Evolutionary conservation across 2,888 invertebrate genomes (phyloP), one percentile per base, ranked within the genome.

Genomic region (Gastrophysa polygoni): DNA sequence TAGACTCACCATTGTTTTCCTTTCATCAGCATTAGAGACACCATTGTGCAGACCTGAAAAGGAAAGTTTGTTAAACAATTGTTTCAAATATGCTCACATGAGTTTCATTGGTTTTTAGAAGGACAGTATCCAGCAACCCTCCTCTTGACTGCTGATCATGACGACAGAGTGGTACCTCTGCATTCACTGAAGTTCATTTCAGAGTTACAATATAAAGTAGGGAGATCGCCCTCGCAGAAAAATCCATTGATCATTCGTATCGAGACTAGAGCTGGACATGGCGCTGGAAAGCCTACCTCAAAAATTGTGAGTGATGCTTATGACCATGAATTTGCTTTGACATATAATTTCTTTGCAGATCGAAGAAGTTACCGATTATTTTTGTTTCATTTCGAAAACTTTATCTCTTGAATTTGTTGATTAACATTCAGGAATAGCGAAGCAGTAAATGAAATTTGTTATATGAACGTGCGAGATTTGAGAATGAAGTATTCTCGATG

Each of bases 201-300:
- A 1, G 88, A 92, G 73, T 84, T 99, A 63, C 98, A 99, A 78
- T 85, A 93, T 75, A 86, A 85, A 44, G 78, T 92, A 14, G 89
- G 88, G 44, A 79, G 80, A 60, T 76, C 85, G 3, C 77, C 85
- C 5, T 82, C 85, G 67, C 95, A 96, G 86, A 86, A 80, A 16
- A 93, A 93, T 73, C 98, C 98, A 1, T 81, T 99, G 69, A 82
- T 99, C 66, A 91, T 96, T 59, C 86, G 93, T 59, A 87, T 99
- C 68, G 98, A 99, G 79, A 95, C 93, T 60, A 95, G 96, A 82
- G 93, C 98, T 16, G 99, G 99, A 0, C 99, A 99, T 84, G 98
- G 98, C 47, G 88, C 91, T 64, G 98, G 98, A 29, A 99, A 98
- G 81, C 98, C 98, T 56, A 98, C 96, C 46, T 86, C 91, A 2